Base-by-base conservation (phyloP, 2,797 vertebrate species). In the Anguilla megastoma region DNA sequence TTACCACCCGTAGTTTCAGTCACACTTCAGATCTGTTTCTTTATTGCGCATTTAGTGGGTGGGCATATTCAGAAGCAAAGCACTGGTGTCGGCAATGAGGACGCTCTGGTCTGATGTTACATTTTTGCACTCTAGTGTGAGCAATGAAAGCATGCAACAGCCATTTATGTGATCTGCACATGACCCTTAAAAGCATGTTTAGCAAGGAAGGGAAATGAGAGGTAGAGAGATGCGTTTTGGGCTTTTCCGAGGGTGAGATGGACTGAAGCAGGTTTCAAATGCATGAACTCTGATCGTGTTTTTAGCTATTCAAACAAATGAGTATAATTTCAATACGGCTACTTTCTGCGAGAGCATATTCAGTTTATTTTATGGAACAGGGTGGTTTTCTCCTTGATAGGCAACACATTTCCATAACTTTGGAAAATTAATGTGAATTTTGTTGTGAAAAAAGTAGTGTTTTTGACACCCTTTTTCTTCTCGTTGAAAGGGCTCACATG, bases 401-500 rank as follows among this genome's bases (percentile, higher is more conserved):
- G 60, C 24, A 24, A 14, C 63, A 69, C 63, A 8, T 69, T 69
- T 69, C 63, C 24, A n/a, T 69, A 69, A 69, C 63, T 27, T 7
- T 69, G 58, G 16, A 3, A 41, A 41, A 45, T 12, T 8, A 9
- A 16, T 10, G 71, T 36, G n/a, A 36, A 76, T 33, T 14, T 36
- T 76, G 63, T 12, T 7, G 63, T 69, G 24, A 69, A 76, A 12
- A 76, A 21, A 80, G 33, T 7, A 80, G 18, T 16, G 79, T n/a
- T 50, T 24, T 82, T 50, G 3, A 82, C 41, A 50, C 21, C 14
- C 24, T 14, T 82, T 45, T 80, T 80, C 76, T 69, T 41, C 1
- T 85, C 63, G 69, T 88, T n/a, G 69, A 84, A 88, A 99, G 98
- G 92, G 97, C 97, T 30, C 95, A 93, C 87, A 92, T 97, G 91